Evolutionary conservation across 2,888 invertebrate genomes (phyloP).

Genomic region (Rhagium mordax): DNA sequence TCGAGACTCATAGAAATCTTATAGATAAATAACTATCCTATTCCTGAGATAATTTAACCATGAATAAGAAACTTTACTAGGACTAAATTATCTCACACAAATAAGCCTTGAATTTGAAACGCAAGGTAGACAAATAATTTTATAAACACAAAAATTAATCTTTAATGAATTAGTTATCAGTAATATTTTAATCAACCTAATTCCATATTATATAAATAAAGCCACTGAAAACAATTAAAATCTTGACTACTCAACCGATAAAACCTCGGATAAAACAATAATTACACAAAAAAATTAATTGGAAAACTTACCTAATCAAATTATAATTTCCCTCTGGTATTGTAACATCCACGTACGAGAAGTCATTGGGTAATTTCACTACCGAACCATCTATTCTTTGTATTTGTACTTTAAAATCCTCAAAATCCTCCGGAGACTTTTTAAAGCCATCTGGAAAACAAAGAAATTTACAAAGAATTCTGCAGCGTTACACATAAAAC

Average conservation of each 20-base stretch:
- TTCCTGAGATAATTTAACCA: no score
- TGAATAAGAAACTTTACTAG: no score
- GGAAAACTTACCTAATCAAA: conserved; percentile 62
- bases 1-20: no score
- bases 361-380: conserved; percentile 59
- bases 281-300: background rate
- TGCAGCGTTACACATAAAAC: background rate
- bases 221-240: background rate
- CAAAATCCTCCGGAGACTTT: conserved; percentile 56
- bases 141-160: no score
- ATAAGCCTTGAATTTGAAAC: no score
- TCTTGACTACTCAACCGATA: no score
- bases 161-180: no score
- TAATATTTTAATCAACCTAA: background rate
- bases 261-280: no score
- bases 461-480: background rate
- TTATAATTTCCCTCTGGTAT: conserved; percentile 65
- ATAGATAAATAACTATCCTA: no score
- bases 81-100: no score
- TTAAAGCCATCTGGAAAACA: conserved; percentile 57
- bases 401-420: conserved; percentile 62
- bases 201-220: background rate
- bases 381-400: conserved; percentile 66
- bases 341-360: conserved; percentile 63
- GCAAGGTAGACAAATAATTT: no score